phyloP scores from a whole-genome alignment of 2,797 vertebrate species.

The Rhinatrema bivittatum region DNA sequence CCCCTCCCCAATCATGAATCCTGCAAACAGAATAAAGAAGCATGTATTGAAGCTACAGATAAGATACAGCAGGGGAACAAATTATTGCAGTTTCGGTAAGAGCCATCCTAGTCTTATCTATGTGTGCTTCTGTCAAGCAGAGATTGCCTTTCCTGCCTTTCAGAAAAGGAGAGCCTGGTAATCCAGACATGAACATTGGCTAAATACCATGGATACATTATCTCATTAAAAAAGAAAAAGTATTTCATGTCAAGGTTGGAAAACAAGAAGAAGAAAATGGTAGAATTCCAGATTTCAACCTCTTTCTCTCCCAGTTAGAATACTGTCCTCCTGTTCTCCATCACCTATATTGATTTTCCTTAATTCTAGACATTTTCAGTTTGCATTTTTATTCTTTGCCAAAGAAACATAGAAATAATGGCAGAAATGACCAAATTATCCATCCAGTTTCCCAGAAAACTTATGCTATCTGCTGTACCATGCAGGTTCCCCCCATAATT shows the following conservation, averaged over 20 bases:
- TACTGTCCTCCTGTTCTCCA: too few relatives aligned
- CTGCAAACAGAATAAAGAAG: background rate
- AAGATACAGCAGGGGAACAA: constrained; percentile 12
- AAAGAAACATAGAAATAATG: too few relatives aligned
- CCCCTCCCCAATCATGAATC: background rate
- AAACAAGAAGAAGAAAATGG: background rate
- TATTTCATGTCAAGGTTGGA: constrained; percentile 10
- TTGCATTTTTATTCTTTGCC: too few relatives aligned
- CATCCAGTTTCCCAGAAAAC: too few relatives aligned
- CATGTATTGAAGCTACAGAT: constrained; percentile 5
- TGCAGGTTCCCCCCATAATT: too few relatives aligned
- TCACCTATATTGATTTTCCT: too few relatives aligned
- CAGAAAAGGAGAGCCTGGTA: background rate
- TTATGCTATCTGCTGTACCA: too few relatives aligned
- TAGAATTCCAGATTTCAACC: background rate
- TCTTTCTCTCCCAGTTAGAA: too few relatives aligned
- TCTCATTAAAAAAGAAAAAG: constrained; percentile 1
- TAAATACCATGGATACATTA: background rate
- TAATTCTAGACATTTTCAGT: too few relatives aligned
- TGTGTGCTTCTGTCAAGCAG: background rate
- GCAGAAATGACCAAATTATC: too few relatives aligned
- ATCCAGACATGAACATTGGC: constrained; percentile 10
- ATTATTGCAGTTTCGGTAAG: constrained; percentile 3
- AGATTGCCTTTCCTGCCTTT: constrained; percentile 1
- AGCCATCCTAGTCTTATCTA: too few relatives aligned